These are phyloP conservation scores for Hypselothyrea guttata DNA, from an alignment of 2,888 invertebrate species.

Conservation along the genomic window DNA sequence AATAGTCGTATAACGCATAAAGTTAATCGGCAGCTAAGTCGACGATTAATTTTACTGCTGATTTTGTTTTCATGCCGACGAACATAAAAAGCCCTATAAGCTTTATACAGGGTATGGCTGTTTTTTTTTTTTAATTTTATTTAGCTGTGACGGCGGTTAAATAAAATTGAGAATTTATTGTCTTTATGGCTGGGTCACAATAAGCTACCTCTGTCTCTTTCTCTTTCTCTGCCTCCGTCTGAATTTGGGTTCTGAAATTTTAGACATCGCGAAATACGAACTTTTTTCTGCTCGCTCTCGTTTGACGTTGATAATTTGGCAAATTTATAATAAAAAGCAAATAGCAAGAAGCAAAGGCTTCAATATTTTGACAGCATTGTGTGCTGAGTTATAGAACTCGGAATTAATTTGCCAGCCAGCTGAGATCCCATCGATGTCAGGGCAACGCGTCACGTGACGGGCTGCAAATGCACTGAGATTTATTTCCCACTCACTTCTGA, in stretches of 20 bases:
- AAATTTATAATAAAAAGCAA: conserved; percentile 27
- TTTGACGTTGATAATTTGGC: conserved; percentile 69
- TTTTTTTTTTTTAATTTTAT: background rate
- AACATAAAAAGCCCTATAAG: conserved; percentile 55
- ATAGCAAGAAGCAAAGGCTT: conserved; percentile 8
- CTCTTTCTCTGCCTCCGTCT: no score
- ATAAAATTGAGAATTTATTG: conserved; percentile 72
- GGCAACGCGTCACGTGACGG: conserved; percentile 44
- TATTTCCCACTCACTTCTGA: background rate
- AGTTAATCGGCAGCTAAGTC: conserved; percentile 66
- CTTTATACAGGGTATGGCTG: conserved; percentile 14
- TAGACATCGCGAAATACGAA: background rate
- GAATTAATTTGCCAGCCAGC: conserved; percentile 63
- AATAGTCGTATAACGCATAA: conserved; percentile 51
- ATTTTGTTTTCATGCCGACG: conserved; percentile 64
- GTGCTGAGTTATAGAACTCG: conserved; percentile 66
- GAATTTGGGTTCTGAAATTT: no score
- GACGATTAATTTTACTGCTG: conserved; percentile 74
- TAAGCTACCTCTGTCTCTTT: conserved; percentile 14
- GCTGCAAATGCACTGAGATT: conserved; percentile 29
- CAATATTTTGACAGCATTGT: conserved; percentile 74
- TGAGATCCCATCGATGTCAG: conserved; percentile 43
- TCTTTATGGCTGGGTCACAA: conserved; percentile 49
- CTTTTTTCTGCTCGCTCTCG: no score
- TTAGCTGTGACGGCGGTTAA: conserved; percentile 47